These are phyloP conservation scores for Patella ulyssiponensis DNA, from an alignment of 2,888 invertebrate genomes.

Conservation along the genomic window DNA sequence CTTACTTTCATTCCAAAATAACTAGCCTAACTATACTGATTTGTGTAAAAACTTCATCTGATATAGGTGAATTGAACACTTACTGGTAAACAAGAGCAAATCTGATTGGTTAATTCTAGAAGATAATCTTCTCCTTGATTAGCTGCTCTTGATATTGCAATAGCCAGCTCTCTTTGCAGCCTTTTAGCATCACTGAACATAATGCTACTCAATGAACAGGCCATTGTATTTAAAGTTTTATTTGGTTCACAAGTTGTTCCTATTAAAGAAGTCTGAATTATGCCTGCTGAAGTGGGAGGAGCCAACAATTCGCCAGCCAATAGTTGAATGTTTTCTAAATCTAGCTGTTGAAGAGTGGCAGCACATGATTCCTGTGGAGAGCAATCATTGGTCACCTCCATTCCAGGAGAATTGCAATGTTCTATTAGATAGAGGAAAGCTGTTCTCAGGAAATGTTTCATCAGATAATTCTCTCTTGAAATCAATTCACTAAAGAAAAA, in stretches of 20 bases:
- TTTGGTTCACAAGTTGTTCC: not conserved
- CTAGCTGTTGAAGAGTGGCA: conserved; percentile 67
- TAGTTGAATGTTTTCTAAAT: conserved; percentile 71
- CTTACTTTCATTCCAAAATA: too few relatives aligned
- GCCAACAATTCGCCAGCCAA: conserved; percentile 67
- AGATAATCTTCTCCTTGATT: conserved; percentile 71
- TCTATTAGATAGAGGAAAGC: conserved; percentile 67
- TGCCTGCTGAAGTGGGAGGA: conserved; percentile 63
- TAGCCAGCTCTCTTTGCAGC: conserved; percentile 65
- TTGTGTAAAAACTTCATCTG: too few relatives aligned
- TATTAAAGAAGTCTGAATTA: conserved; percentile 47
- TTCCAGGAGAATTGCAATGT: conserved; percentile 68
- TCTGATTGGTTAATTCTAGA: conserved; percentile 69
- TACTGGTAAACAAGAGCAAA: conserved; percentile 70
- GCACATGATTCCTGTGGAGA: conserved; percentile 60
- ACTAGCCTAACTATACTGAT: too few relatives aligned
- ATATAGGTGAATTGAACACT: conserved; percentile 4
- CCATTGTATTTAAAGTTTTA: conserved; percentile 1
- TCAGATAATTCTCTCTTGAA: conserved; percentile 62
- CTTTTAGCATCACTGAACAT: conserved; percentile 64
- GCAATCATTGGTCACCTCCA: conserved; percentile 59
- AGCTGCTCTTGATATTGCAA: conserved; percentile 68
- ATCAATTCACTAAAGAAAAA: conserved; percentile 65
- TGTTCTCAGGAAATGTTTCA: conserved; percentile 66
- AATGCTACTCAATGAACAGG: conserved; percentile 61